Percentiles rank a stretch among this genome's conserved stretches.
These are phyloP conservation scores for Parasteatoda tepidariorum DNA, from an alignment of 1,140 invertebrate genomes.

Conservation along the genomic window DNA sequence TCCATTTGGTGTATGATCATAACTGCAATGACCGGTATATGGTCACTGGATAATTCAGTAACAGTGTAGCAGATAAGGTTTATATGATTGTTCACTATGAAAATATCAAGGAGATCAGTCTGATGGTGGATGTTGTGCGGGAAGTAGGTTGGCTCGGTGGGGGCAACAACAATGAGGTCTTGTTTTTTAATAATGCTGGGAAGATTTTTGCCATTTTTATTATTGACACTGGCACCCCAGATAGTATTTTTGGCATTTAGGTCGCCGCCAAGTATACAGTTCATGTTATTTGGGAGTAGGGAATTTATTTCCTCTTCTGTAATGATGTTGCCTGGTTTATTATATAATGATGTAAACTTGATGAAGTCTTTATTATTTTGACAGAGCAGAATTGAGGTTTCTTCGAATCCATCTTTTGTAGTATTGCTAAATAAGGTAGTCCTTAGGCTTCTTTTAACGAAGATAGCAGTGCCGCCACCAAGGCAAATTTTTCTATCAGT, in stretches of 20 bases:
- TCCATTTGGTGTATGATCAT: not conserved
- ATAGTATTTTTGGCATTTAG: not conserved
- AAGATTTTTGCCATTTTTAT: not conserved
- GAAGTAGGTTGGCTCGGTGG: not conserved
- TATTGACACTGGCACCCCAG: not conserved
- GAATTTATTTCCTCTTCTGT: not conserved
- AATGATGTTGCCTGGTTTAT: not conserved
- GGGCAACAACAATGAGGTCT: not conserved
- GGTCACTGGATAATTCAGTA: not conserved
- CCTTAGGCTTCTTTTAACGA: not conserved
- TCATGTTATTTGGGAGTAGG: not conserved
- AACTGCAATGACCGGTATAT: not conserved
- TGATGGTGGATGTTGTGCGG: not conserved
- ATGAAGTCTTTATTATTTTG: not conserved
- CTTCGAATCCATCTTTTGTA: not conserved
- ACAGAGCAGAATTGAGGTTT: not conserved
- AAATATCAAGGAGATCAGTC: not conserved
- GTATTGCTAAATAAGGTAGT: not conserved
- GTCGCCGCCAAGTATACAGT: not conserved
- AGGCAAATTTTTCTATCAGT: not conserved
- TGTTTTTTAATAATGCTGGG: not conserved
- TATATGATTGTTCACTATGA: not conserved
- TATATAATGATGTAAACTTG: not conserved
- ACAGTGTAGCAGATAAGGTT: not conserved
- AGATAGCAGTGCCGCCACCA: not conserved